phyloP scores from a whole-genome alignment of 2,888 invertebrate genomes.

The Tachina fera region DNA sequence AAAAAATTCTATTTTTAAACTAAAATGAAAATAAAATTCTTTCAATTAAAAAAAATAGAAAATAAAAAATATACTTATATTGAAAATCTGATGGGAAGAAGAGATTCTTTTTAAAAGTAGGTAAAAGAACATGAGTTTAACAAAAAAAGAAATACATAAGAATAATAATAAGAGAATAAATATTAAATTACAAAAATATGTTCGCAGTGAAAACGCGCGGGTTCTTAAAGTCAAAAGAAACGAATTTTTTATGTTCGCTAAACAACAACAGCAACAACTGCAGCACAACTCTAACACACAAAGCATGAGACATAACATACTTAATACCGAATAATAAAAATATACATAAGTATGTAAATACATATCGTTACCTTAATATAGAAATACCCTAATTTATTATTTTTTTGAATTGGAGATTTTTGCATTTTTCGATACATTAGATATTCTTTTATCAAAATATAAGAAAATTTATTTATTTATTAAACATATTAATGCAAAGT shows the following conservation, averaged over 20 bases:
- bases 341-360: conserved; percentile 7
- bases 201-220: conserved; percentile 70
- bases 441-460: too few relatives aligned
- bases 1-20: conserved; percentile 65
- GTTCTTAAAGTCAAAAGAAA: conserved; percentile 74
- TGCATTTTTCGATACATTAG: too few relatives aligned
- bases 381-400: too few relatives aligned
- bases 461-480: too few relatives aligned
- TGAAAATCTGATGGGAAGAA: conserved; percentile 22
- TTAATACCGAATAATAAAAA: conserved; percentile 4
- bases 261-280: conserved; percentile 50
- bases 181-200: conserved; percentile 79
- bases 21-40: conserved; percentile 54
- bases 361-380: background rate
- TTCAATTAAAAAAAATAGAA: conserved; percentile 32
- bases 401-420: too few relatives aligned
- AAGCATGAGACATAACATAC: conserved; percentile 52
- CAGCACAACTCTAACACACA: conserved; percentile 55
- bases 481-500: too few relatives aligned
- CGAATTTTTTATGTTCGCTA: conserved; percentile 69
- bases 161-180: conserved; percentile 73
- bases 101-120: conserved; percentile 21
- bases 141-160: conserved; percentile 4
- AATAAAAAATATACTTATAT: conserved; percentile 6
- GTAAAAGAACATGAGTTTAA: conserved; percentile 4